Evolutionary conservation across 1,140 invertebrate genomes (phyloP).

Genomic region (Drosophila lacertosa): DNA sequence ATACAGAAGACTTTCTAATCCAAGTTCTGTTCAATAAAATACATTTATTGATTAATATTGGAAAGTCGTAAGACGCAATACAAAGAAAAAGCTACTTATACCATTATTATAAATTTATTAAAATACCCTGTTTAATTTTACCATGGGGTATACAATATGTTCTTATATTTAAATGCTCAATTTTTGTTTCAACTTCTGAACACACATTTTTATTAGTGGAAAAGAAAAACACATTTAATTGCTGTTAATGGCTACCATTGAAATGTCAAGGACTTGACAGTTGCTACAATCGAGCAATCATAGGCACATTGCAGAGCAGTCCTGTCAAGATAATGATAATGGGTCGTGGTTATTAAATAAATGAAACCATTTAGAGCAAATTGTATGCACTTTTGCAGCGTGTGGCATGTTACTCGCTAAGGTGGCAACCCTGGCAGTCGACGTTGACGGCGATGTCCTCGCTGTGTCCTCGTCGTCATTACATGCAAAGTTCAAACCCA

Average conservation of each 20-base stretch:
- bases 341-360: conserved; percentile 71
- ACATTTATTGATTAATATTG: too few relatives aligned
- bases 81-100: too few relatives aligned
- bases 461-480: conserved; percentile 40
- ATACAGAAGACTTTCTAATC: too few relatives aligned
- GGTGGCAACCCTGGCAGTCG: conserved; percentile 27
- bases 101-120: too few relatives aligned
- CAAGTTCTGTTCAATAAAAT: too few relatives aligned
- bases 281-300: conserved; percentile 42
- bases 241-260: conserved; percentile 11
- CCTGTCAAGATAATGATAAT: conserved; percentile 57
- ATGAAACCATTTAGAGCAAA: conserved; percentile 63
- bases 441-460: conserved; percentile 24
- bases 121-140: too few relatives aligned
- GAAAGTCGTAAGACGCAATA: too few relatives aligned
- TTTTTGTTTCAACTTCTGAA: too few relatives aligned
- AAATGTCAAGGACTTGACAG: conserved; percentile 62
- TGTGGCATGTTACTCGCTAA: conserved; percentile 27
- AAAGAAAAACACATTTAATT: conserved; percentile 18
- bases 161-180: too few relatives aligned
- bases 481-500: conserved; percentile 61
- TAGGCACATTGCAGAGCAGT: conserved; percentile 39
- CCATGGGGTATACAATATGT: too few relatives aligned
- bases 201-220: too few relatives aligned
- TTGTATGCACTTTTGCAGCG: conserved; percentile 41